Base-by-base conservation (phyloP, 2,888 invertebrate species). In the Pecten maximus region DNA sequence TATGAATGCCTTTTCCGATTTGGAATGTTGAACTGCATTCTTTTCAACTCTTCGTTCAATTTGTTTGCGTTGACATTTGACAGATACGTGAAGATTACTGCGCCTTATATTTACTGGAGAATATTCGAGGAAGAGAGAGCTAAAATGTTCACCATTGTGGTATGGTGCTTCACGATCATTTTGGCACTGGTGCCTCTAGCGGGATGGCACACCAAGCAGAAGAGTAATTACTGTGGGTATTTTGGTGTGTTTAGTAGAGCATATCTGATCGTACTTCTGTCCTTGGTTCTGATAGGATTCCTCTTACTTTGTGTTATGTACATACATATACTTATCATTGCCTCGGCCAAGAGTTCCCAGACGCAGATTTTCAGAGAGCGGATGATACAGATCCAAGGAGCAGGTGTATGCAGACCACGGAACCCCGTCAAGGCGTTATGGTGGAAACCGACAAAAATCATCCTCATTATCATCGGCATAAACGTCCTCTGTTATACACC, bases 401-500 rank as follows among this genome's bases (percentile, higher is more conserved):
- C 35, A 0, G 74, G 8, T 2, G 74, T 74, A 23, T 74, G 23
- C 35, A 74, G 74, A 28, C 23, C 74, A 28, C 28, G 74, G 1
- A 74, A 74, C 16, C 74, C 74, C 15, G 74, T 74, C 28, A 74
- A 74, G 74, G 74, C 74, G 19, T 28, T 74, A 15, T 74, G 74
- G 74, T 74, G 74, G 74, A 74, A 74, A 35, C 74, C 74, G 8
- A 74, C 74, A 19, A 74, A 74, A 74, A 74, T 74, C 35, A 74
- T 74, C 35, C 74, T 74, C 74, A 0, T 74, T 10, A 74, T 74
- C 35, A 74, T 74, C 28, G 74, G 74, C 8, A 74, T 74, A 12
- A 74, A 74, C 74, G 74, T 74, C 74, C 74, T 74, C 74, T 74
- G 74, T 10, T 74, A 74, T 35, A 74, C 74, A 8, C 74, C 74